phyloP scores from a whole-genome alignment of 1,140 invertebrate genomes.

The Asobara japonica region DNA sequence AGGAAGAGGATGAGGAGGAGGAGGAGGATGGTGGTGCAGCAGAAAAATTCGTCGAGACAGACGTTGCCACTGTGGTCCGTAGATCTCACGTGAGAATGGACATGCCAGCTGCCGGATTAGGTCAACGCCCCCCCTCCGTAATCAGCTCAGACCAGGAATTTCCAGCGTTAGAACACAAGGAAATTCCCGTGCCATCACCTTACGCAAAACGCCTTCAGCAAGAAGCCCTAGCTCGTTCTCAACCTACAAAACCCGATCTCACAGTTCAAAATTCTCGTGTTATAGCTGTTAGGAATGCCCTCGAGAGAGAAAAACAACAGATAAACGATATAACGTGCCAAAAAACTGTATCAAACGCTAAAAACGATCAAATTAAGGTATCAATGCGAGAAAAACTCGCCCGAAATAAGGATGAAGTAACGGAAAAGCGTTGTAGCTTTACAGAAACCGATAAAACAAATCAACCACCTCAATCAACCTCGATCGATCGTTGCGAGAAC shows the following conservation, averaged over 20 bases:
- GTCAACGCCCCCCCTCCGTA: slow-evolving; percentile 68
- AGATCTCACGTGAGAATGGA: slow-evolving; percentile 66
- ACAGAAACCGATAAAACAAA: slow-evolving; percentile 43
- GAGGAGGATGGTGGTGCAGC: slow-evolving; percentile 36
- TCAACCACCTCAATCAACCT: background rate
- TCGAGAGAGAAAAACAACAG: slow-evolving; percentile 45
- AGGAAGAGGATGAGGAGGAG: slow-evolving; percentile 40
- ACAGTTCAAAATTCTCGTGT: slow-evolving; percentile 17
- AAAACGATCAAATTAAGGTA: slow-evolving; percentile 55
- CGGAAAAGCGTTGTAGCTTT: slow-evolving; percentile 53
- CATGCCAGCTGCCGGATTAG: slow-evolving; percentile 71
- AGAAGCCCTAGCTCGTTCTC: slow-evolving; percentile 25
- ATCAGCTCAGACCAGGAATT: slow-evolving; percentile 62
- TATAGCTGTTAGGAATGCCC: slow-evolving; percentile 31
- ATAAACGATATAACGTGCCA: slow-evolving; percentile 46
- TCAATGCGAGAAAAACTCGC: slow-evolving; percentile 52
- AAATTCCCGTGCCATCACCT: slow-evolving; percentile 54
- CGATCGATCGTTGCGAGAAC: slow-evolving; percentile 8
- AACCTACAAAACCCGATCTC: slow-evolving; percentile 27
- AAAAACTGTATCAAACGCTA: slow-evolving; percentile 54
- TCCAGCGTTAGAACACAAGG: slow-evolving; percentile 53
- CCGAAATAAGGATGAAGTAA: slow-evolving; percentile 52
- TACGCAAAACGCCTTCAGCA: slow-evolving; percentile 48
- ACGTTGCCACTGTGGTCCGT: slow-evolving; percentile 59
- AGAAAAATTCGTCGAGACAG: slow-evolving; percentile 58